Evolutionary conservation across 2,888 invertebrate species (phyloP).

Genomic region (Bombylius major): DNA sequence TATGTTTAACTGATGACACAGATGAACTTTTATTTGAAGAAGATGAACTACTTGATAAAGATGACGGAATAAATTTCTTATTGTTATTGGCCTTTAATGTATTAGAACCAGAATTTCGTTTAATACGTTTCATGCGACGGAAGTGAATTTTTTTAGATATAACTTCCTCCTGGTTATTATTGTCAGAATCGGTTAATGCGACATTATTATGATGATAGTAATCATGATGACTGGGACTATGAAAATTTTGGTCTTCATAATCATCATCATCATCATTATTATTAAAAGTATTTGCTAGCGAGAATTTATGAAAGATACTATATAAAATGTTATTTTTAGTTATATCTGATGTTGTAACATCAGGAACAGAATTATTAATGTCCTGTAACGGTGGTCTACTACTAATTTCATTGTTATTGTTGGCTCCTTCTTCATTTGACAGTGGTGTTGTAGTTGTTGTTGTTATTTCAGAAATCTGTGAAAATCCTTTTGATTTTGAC

Average conservation of each 20-base stretch:
- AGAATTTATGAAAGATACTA: slow-evolving; percentile 4
- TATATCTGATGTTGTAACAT: background rate
- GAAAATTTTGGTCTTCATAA: no score
- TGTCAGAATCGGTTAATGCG: background rate
- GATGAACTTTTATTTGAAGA: no score
- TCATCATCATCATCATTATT: background rate
- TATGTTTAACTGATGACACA: no score
- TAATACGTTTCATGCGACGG: background rate
- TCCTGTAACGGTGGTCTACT: background rate
- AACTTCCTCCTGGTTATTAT: background rate
- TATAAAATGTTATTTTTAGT: background rate
- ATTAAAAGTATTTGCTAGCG: slow-evolving; percentile 1
- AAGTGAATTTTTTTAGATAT: background rate
- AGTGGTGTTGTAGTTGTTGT: background rate
- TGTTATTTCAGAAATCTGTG: background rate
- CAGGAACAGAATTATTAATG: background rate
- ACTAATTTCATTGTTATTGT: slow-evolving; percentile 2
- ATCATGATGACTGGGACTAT: no score
- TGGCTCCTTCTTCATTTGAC: background rate
- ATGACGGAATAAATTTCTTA: background rate
- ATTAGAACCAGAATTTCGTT: background rate
- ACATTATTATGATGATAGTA: background rate
- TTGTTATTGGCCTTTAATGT: background rate
- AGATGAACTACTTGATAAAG: background rate
- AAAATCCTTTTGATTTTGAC: no score